Percentiles rank a stretch among this genome's conserved stretches.
Conservation (phyloP, 2,113 vertebrate species). For the Myodes glareolus region DNA sequence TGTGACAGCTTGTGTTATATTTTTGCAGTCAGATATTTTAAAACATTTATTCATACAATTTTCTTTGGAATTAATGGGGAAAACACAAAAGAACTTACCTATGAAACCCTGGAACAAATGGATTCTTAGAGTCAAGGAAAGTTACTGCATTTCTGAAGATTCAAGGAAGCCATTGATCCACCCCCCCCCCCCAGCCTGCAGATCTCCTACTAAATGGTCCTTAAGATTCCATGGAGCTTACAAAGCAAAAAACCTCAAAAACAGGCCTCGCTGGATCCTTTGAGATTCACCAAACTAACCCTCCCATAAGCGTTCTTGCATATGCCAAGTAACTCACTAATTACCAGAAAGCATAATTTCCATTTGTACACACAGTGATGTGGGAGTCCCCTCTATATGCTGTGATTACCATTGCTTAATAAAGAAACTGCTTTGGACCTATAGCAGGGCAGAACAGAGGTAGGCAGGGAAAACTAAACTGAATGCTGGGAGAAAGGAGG, state of each 20-base stretch:
- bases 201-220: conserved; percentile 14
- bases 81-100: conserved; percentile 51
- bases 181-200: fast-evolving
- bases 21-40: conserved; percentile 18
- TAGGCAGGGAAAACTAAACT: too few species aligned
- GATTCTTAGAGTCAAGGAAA: conserved; percentile 16
- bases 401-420: too few species aligned
- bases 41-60: conserved; percentile 43
- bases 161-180: conserved; percentile 53
- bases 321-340: conserved; percentile 47
- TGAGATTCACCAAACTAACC: conserved; percentile 8
- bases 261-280: neutral
- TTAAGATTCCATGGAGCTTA: neutral
- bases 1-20: conserved; percentile 41
- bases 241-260: conserved; percentile 31
- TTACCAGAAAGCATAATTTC: conserved; percentile 32
- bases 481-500: too few species aligned
- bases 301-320: conserved; percentile 60
- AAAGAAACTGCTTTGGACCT: too few species aligned
- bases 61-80: conserved; percentile 54
- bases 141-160: conserved; percentile 14
- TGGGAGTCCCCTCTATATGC: too few species aligned
- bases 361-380: neutral
- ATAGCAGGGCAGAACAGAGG: too few species aligned
- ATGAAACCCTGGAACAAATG: neutral